Base-by-base conservation (phyloP, 2,888 invertebrate species). In the Oscheius myriophilus region DNA sequence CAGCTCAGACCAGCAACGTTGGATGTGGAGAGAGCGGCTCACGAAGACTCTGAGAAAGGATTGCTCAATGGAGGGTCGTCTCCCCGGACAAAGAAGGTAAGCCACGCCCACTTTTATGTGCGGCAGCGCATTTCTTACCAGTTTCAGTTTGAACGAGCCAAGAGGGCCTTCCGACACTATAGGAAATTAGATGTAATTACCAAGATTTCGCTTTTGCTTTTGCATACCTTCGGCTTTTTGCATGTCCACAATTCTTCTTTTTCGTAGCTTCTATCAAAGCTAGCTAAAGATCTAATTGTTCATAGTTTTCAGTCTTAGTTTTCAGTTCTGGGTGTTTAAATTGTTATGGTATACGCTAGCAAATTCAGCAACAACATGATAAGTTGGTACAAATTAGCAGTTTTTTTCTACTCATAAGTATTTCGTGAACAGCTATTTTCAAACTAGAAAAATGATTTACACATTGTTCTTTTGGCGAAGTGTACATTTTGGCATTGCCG, bases 1-100 rank as follows among this genome's bases (percentile, higher is more conserved):
- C 67, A 67, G 41, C 43, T 67, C 25, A 59, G 59, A 52, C 67
- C 67, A 39, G 67, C 66, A 16, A 33, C 54, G 12, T 53, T 63
- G 41, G 54, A 63, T 53, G 63, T 53, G 3, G 54, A 63, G 7
- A 41, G 43, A 63, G 26, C 26, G 18, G 58, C 43, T 11, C 26
- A 43, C 25, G 52, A 54, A 61, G 14, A 45, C 25, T 21, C 39
- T 1, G 41, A 52, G 52, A 63, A 33, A 16, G 52, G 42, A 23
- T 21, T 63, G 43, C 52, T 41, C 21, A 63, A 63, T 41, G 63
- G 63, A 18, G 52, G 63, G 9, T 52, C n/a, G n/a, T n/a, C 63
- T 14, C 49, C 42, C n/a, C 4, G 53, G 42, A 63, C 21, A 9
- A 63, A 63, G 39, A 61, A 61, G 49, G 61, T 61, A 61, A 25